phyloP scores from a whole-genome alignment of 1,140 invertebrate genomes.

The Drosophila yakuba region DNA sequence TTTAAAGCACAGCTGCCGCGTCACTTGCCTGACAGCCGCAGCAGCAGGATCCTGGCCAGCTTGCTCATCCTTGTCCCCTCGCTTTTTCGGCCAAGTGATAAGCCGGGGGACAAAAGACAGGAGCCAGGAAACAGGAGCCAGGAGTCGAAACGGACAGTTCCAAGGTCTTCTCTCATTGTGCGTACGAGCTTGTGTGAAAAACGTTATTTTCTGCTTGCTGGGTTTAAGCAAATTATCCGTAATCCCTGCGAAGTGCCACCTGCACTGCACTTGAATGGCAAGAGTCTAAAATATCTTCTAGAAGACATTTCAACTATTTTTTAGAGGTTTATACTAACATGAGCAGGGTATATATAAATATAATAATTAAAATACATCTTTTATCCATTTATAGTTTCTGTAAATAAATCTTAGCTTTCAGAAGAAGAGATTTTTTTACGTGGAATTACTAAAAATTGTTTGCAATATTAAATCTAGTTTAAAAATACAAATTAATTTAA shows the following conservation, averaged over 20 bases:
- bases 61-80: conserved; percentile 34
- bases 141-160: conserved; percentile 16
- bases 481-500: no score
- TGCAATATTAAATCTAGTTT: no score
- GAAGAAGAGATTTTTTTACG: no score
- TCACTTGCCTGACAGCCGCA: conserved; percentile 56
- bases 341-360: no score
- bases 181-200: conserved; percentile 75
- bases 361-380: no score
- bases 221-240: conserved; percentile 79
- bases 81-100: conserved; percentile 58
- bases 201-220: conserved; percentile 78
- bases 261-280: conserved; percentile 6
- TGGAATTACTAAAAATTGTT: no score
- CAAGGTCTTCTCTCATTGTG: conserved; percentile 52
- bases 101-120: conserved; percentile 35
- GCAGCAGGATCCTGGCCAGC: conserved; percentile 20
- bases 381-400: no score
- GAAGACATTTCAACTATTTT: no score
- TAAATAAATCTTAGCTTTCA: no score
- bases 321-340: no score
- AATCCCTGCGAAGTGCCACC: conserved; percentile 38
- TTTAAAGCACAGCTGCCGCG: conserved; percentile 69
- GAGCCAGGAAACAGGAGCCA: conserved; percentile 16
- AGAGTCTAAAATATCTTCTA: background rate